Conservation (phyloP, 2,888 invertebrate genomes). For the Tiliacea aurago region DNA sequence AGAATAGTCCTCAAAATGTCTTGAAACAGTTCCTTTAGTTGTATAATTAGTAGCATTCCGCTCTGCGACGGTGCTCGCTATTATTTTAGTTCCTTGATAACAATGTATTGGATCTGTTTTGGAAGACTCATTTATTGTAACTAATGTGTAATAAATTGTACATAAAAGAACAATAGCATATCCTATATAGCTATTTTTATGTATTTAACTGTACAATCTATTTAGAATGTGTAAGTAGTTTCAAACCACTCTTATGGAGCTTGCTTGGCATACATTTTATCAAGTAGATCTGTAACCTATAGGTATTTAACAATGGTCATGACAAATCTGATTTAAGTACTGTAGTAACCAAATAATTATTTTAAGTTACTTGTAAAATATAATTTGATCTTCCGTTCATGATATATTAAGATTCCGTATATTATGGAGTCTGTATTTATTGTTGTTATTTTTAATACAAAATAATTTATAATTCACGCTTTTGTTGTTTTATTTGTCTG, state of each 20-base stretch:
- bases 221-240: conserved; percentile 20
- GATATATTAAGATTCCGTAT: conserved; percentile 79
- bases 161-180: conserved; percentile 55
- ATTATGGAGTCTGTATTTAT: conserved; percentile 87
- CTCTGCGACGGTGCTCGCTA: conserved; percentile 54
- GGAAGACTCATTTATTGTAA: conserved; percentile 52
- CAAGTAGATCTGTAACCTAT: conserved; percentile 71
- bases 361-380: conserved; percentile 73
- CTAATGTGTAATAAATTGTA: conserved; percentile 38
- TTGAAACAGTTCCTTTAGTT: conserved; percentile 81
- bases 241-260: conserved; percentile 34
- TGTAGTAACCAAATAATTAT: conserved; percentile 80
- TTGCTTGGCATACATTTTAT: conserved; percentile 43
- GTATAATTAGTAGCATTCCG: conserved; percentile 71
- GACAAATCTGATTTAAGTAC: conserved; percentile 80
- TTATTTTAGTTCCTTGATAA: conserved; percentile 60
- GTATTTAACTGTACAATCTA: conserved; percentile 24
- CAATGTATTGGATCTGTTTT: conserved; percentile 64
- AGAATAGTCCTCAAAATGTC: conserved; percentile 67
- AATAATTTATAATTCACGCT: conserved; percentile 54
- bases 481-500: conserved; percentile 51
- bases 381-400: conserved; percentile 60
- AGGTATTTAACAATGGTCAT: conserved; percentile 78
- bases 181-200: conserved; percentile 15
- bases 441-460: conserved; percentile 83